phyloP scores from a whole-genome alignment of 2,113 vertebrate genomes.

The Dunckerocampus dactyliophorus region DNA sequence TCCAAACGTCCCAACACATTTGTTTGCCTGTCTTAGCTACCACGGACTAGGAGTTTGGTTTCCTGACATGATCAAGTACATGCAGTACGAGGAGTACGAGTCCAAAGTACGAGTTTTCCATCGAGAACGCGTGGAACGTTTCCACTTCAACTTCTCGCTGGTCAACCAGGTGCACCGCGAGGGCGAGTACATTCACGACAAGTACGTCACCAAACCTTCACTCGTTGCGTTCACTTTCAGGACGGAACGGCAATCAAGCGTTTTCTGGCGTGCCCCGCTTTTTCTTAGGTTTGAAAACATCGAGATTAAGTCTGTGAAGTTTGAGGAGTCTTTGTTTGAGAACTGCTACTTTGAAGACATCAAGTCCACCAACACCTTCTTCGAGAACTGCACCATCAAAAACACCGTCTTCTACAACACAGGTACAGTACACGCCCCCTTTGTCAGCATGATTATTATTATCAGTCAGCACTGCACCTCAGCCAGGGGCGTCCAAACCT shows the following conservation, averaged over 20 bases:
- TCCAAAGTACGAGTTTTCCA: slow-evolving; percentile 82
- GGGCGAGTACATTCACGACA: slow-evolving; percentile 86
- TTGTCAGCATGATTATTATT: no score
- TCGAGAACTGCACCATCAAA: slow-evolving; percentile 92
- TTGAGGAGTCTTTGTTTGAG: slow-evolving; percentile 87
- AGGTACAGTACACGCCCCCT: slow-evolving; percentile 66
- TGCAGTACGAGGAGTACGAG: slow-evolving; percentile 89
- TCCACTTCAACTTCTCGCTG: slow-evolving; percentile 95
- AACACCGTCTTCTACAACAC: slow-evolving; percentile 90
- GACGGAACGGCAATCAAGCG: background rate
- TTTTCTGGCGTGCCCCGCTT: background rate
- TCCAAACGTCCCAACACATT: background rate
- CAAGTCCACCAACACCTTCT: slow-evolving; percentile 87
- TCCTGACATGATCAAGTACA: slow-evolving; percentile 95
- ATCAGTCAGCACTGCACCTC: background rate
- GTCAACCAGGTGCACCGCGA: slow-evolving; percentile 92
- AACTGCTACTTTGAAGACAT: slow-evolving; percentile 95
- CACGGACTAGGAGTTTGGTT: slow-evolving; percentile 96
- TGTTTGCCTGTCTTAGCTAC: slow-evolving; percentile 74
- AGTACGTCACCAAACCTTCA: slow-evolving; percentile 65
- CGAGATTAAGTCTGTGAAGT: slow-evolving; percentile 90
- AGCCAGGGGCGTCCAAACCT: no score
- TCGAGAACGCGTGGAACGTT: slow-evolving; percentile 79
- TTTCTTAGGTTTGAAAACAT: slow-evolving; percentile 84
- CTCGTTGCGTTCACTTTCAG: no score